These are phyloP conservation scores for Cygnus buccinator DNA, from an alignment of 2,113 vertebrate species.

Conservation along the genomic window DNA sequence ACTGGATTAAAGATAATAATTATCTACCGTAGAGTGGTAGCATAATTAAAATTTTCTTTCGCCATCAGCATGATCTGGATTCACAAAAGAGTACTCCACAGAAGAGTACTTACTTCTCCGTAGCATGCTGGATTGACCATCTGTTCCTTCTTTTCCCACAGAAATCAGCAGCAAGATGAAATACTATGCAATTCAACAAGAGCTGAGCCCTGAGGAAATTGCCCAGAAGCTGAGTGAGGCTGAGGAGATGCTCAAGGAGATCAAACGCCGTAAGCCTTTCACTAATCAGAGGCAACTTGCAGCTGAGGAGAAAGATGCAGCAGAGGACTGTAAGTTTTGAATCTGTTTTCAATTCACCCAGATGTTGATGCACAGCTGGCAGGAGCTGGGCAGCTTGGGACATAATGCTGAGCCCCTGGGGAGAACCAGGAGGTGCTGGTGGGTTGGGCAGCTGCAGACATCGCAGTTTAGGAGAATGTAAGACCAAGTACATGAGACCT, in stretches of 20 bases:
- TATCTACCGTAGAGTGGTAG: not conserved
- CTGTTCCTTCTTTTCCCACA: slow-evolving; percentile 59
- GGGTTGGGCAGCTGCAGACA: not conserved
- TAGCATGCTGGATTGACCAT: not conserved
- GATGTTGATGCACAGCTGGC: not conserved
- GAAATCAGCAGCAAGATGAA: slow-evolving; percentile 91
- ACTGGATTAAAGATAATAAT: not conserved
- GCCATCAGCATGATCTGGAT: not conserved
- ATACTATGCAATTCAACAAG: slow-evolving; percentile 85
- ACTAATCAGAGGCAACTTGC: slow-evolving; percentile 77
- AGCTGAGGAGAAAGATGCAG: slow-evolving; percentile 81
- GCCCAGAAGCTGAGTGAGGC: slow-evolving; percentile 74
- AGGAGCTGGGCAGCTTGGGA: not conserved
- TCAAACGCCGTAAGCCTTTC: slow-evolving; percentile 81
- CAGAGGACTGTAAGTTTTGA: slow-evolving; percentile 82
- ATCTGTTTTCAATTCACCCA: not conserved
- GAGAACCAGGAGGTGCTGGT: not conserved
- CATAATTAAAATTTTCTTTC: not conserved
- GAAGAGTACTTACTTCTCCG: not conserved
- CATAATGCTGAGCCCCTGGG: not conserved
- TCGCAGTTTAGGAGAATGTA: not conserved
- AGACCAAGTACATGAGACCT: not conserved
- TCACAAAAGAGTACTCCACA: not conserved
- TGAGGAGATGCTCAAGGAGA: slow-evolving; percentile 83
- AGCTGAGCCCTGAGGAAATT: slow-evolving; percentile 83